Evolutionary conservation across 1,140 invertebrate genomes (phyloP).

Genomic region (Agrilus planipennis): DNA sequence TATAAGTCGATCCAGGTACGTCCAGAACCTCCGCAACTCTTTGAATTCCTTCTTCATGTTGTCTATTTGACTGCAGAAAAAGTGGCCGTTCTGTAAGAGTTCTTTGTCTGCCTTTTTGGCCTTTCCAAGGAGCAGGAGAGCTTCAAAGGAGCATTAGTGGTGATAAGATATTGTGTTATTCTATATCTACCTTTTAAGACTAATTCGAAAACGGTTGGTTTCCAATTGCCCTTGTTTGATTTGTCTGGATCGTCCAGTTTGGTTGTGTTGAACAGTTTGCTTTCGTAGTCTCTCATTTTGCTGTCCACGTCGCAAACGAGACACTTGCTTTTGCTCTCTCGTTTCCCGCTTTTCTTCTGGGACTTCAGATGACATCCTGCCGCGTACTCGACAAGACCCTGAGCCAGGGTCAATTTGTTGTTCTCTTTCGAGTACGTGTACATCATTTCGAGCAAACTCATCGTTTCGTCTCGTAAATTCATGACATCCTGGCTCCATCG

Average conservation of each 20-base stretch:
- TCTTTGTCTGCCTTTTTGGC: conserved; percentile 21
- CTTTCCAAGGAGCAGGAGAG: conserved; percentile 22
- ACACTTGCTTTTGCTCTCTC: conserved; percentile 29
- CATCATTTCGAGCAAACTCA: conserved; percentile 10
- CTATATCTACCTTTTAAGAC: conserved; percentile 36
- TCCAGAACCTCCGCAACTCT: conserved; percentile 47
- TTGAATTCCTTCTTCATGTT: conserved; percentile 56
- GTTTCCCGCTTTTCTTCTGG: conserved; percentile 16
- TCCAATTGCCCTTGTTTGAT: conserved; percentile 35
- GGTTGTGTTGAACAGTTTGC: conserved; percentile 34
- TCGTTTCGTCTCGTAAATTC: conserved; percentile 8
- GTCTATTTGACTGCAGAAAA: conserved; percentile 46
- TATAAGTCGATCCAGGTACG: conserved; percentile 43
- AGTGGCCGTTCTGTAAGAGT: conserved; percentile 39
- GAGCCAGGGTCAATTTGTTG: conserved; percentile 17
- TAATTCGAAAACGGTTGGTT: conserved; percentile 41
- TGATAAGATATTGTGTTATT: background rate
- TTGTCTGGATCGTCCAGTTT: conserved; percentile 14
- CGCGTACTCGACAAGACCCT: conserved; percentile 41
- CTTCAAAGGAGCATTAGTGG: conserved; percentile 14
- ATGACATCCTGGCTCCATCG: conserved; percentile 19
- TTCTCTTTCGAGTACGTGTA: conserved; percentile 11
- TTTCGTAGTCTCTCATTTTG: conserved; percentile 43
- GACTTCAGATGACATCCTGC: conserved; percentile 55
- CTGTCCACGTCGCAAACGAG: conserved; percentile 39